phyloP scores from a whole-genome alignment of 2,113 vertebrate genomes.

The Microtus richardsoni region DNA sequence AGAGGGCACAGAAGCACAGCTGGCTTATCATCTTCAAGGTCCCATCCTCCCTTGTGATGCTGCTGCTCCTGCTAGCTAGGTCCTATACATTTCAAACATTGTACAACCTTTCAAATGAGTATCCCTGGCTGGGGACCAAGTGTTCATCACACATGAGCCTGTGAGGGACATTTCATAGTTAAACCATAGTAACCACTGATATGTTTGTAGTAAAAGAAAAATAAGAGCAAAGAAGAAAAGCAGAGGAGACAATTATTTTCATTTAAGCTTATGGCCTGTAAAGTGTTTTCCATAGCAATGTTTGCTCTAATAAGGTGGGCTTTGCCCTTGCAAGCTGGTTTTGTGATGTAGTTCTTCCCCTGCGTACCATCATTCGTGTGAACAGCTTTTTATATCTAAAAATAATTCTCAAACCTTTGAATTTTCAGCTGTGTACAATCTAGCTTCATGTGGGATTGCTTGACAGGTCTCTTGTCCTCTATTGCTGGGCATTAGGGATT shows the following conservation, averaged over 20 bases:
- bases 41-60: neutral
- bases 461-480: neutral
- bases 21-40: neutral
- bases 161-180: neutral
- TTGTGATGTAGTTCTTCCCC: neutral
- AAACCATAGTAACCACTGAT: neutral
- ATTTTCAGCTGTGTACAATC: neutral
- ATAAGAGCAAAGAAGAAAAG: constrained; percentile 36
- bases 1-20: neutral
- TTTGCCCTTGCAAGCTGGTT: neutral
- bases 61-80: too few species aligned
- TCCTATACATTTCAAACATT: neutral
- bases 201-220: constrained; percentile 24
- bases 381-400: neutral
- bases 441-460: neutral
- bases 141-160: too few species aligned
- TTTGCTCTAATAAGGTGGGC: neutral
- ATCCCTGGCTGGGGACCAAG: too few species aligned
- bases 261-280: neutral
- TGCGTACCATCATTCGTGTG: neutral
- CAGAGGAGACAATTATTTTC: constrained; percentile 18
- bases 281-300: neutral
- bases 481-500: neutral
- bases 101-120: neutral
- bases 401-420: neutral